phyloP scores from a whole-genome alignment of 2,113 vertebrate genomes.

The Embiotoca jacksoni region DNA sequence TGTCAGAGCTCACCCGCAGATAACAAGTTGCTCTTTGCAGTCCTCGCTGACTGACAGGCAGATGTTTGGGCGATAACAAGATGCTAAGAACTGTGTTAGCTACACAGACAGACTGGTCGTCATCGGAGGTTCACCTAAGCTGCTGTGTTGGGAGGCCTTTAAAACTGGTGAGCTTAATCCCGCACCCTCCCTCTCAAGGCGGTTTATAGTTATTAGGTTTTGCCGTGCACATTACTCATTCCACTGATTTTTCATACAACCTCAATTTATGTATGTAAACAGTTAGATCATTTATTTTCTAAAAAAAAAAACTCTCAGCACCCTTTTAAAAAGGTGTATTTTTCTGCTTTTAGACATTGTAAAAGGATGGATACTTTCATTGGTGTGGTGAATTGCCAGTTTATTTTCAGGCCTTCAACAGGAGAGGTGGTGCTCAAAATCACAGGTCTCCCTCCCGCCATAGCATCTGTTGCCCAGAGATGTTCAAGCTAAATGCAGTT shows the following conservation, averaged over 20 bases:
- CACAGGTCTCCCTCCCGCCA: too few relatives aligned
- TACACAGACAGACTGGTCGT: slow-evolving; percentile 5
- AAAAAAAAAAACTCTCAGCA: too few relatives aligned
- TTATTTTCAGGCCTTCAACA: too few relatives aligned
- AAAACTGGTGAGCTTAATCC: neutral
- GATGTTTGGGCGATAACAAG: slow-evolving; percentile 32
- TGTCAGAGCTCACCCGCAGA: slow-evolving; percentile 17
- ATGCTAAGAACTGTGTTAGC: neutral
- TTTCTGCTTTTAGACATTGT: neutral
- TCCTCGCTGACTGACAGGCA: slow-evolving; percentile 40
- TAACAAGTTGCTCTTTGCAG: slow-evolving; percentile 2
- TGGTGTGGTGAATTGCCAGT: too few relatives aligned
- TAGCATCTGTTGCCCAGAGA: too few relatives aligned
- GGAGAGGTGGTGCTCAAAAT: too few relatives aligned
- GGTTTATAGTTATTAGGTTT: too few relatives aligned
- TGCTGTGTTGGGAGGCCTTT: neutral
- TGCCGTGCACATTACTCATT: too few relatives aligned
- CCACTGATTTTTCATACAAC: too few relatives aligned
- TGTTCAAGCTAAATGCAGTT: too few relatives aligned
- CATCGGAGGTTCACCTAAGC: neutral
- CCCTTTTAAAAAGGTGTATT: too few relatives aligned
- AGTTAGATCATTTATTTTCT: neutral
- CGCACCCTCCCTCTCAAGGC: neutral
- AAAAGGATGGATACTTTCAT: too few relatives aligned
- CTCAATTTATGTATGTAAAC: neutral